Evolutionary conservation across 2,888 invertebrate genomes (phyloP).

Genomic region (Idaea biselata): DNA sequence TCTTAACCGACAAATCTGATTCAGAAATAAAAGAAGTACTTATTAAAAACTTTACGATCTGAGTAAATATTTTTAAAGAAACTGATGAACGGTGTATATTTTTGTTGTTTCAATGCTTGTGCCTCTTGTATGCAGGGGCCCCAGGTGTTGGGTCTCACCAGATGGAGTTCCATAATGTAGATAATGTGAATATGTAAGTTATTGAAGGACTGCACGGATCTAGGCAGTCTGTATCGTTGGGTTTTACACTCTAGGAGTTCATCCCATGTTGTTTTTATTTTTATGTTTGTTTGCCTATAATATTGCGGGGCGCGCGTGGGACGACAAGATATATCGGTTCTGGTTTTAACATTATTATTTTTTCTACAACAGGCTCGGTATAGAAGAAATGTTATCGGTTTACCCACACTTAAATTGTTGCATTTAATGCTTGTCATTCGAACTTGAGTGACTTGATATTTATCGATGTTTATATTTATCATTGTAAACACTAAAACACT

Average conservation of each 20-base stretch:
- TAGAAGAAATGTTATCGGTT: slow-evolving; percentile 63
- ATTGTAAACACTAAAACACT: slow-evolving; percentile 28
- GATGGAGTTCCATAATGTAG: slow-evolving; percentile 78
- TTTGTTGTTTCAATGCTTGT: slow-evolving; percentile 37
- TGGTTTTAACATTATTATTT: slow-evolving; percentile 65
- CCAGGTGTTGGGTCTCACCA: slow-evolving; percentile 64
- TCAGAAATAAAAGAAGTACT: slow-evolving; percentile 1
- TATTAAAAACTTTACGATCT: slow-evolving; percentile 11
- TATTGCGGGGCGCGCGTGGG: slow-evolving; percentile 71
- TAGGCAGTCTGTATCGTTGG: slow-evolving; percentile 74
- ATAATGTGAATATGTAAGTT: slow-evolving; percentile 80
- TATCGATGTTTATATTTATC: slow-evolving; percentile 37
- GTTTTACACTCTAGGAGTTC: slow-evolving; percentile 75
- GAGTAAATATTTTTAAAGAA: slow-evolving; percentile 24
- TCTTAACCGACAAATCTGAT: slow-evolving; percentile 1
- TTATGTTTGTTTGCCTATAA: slow-evolving; percentile 69
- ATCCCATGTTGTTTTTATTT: slow-evolving; percentile 64
- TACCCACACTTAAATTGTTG: slow-evolving; percentile 40
- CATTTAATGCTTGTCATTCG: slow-evolving; percentile 50
- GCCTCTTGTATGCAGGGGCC: slow-evolving; percentile 58
- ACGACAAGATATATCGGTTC: slow-evolving; percentile 73
- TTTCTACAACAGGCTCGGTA: slow-evolving; percentile 63
- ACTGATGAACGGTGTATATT: slow-evolving; percentile 61
- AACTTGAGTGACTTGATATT: slow-evolving; percentile 39
- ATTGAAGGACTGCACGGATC: slow-evolving; percentile 68